Base-by-base conservation (phyloP, 2,888 invertebrate species). In the Trissolcus japonicus region DNA sequence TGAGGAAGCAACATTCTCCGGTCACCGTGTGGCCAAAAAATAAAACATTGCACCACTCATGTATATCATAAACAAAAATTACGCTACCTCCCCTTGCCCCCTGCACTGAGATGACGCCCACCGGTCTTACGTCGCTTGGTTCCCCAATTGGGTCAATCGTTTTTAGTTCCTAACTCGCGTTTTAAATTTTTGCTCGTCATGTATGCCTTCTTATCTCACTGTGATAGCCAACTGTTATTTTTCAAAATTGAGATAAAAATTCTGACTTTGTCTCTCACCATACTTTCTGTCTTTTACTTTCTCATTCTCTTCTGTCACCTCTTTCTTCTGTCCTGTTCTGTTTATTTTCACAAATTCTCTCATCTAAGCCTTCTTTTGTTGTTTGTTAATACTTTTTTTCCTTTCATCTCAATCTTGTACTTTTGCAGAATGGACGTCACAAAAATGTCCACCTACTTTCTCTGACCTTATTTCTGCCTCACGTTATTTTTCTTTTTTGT, bases 1-100 rank as follows among this genome's bases (percentile, higher is more conserved):
- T 6, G 82, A 84, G 41, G 86, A 85, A 41, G 84, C 83, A 48
- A 88, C 88, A 6, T 90, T 89, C 81, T 86, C 88, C 67, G 89
- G 88, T 6, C 86, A 87, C 60, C 87, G 89, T 63, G 84, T 89
- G 59, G 88, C 89, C 71, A 89, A 87, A 80, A 89, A 86, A 79
- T 87, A 81, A 86, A 57, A 25, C 71, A 61, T 56, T 59, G 16
- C 40, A 25, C 51, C 19, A 2, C 40, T 35, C 35, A 2, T 25
- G 7, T 50, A 57, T 51, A 41, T n/a, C 55, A 51, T 51, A n/a
- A 54, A 54, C 16, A 13, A 41, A 16, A 56, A 9, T 41, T 51
- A 54, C 21, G 7, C 11, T 46, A 54, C 14, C 54, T 16, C 14
- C 21, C 16, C 29, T n/a, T n/a, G 4, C 54, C 13, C 16, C 51